phyloP scores from a whole-genome alignment of 2,797 vertebrate genomes.

The Capromys pilorides region DNA sequence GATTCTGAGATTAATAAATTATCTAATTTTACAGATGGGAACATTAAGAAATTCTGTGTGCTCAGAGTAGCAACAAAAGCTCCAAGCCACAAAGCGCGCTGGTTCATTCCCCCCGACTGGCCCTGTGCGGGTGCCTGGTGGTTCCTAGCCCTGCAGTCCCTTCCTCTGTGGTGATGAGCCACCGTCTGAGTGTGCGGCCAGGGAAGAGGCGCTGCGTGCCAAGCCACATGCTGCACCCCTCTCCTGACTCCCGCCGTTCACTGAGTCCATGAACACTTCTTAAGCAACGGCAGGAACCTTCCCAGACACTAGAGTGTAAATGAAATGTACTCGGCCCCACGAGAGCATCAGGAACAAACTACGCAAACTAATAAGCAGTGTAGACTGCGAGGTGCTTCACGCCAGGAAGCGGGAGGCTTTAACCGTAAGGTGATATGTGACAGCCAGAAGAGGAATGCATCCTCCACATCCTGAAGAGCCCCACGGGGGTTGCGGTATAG shows the following conservation, averaged over 20 bases:
- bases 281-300: constrained; percentile 4
- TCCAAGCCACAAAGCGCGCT: not conserved
- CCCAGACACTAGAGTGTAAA: constrained; percentile 17
- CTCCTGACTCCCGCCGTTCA: not conserved
- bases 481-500: not conserved
- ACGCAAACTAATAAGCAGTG: not conserved
- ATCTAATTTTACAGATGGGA: not conserved
- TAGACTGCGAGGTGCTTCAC: not conserved
- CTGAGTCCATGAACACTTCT: not conserved
- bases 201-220: not conserved
- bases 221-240: not conserved
- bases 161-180: constrained; percentile 13
- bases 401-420: not conserved
- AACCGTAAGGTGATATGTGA: not conserved
- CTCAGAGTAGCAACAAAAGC: not conserved
- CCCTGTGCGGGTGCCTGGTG: not conserved
- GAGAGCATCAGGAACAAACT: not conserved
- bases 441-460: not conserved
- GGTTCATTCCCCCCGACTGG: not conserved
- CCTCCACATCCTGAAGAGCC: not conserved
- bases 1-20: constrained; percentile 27
- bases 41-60: constrained; percentile 32
- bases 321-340: not conserved
- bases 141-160: not conserved
- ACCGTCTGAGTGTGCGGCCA: not conserved